These are phyloP conservation scores for Hydropsyche betteni DNA, from an alignment of 2,888 invertebrate genomes.

Conservation along the genomic window DNA sequence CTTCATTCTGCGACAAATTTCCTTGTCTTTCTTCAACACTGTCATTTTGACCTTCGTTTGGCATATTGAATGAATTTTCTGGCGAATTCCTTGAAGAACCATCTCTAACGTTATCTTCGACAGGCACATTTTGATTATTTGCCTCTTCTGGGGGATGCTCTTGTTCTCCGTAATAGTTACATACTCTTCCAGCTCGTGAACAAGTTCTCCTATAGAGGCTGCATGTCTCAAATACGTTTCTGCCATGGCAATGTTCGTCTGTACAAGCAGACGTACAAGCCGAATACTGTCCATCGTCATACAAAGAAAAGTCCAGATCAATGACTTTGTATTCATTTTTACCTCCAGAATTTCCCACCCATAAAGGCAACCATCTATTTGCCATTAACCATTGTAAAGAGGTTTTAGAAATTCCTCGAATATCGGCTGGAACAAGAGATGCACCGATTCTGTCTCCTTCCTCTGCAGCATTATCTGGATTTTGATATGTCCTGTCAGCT, in stretches of 20 bases:
- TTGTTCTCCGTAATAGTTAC: constrained; percentile 32
- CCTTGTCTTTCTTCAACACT: neutral
- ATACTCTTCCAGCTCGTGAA: constrained; percentile 34
- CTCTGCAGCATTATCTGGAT: constrained; percentile 55
- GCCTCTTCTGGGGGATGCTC: constrained; percentile 16
- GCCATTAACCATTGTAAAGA: constrained; percentile 73
- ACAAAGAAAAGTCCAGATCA: constrained; percentile 59
- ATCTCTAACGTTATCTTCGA: constrained; percentile 14
- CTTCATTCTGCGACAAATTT: constrained; percentile 22
- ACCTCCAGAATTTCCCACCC: constrained; percentile 67
- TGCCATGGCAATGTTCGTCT: constrained; percentile 45
- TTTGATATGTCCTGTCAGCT: constrained; percentile 61
- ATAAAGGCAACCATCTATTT: constrained; percentile 72
- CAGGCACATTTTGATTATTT: neutral
- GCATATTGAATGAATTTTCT: constrained; percentile 19
- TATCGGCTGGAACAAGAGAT: constrained; percentile 55
- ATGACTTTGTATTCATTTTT: constrained; percentile 66
- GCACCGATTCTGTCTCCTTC: constrained; percentile 54
- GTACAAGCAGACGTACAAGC: constrained; percentile 48
- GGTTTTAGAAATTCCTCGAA: constrained; percentile 67
- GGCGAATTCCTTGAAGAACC: constrained; percentile 31
- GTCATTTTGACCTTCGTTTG: constrained; percentile 12
- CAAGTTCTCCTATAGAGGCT: constrained; percentile 46
- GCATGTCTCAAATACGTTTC: constrained; percentile 44
- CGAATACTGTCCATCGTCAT: constrained; percentile 53